Conservation (phyloP, 2,113 vertebrate species). For the Pachyramphus minor region DNA sequence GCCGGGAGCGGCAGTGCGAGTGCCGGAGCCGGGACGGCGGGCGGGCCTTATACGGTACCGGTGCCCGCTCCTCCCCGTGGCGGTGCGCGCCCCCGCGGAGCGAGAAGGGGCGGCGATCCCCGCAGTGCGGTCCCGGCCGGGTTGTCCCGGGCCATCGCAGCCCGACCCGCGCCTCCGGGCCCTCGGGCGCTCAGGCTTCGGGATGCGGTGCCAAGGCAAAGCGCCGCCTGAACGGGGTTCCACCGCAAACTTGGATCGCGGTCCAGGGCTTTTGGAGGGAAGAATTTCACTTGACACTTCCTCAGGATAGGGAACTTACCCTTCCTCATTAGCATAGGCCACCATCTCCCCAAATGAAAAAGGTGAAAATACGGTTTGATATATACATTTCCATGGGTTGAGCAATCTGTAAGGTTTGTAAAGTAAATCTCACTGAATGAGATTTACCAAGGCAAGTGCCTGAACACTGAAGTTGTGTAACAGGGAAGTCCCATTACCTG, state of each 20-base stretch:
- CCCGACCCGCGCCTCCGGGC: background rate
- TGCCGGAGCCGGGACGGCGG: background rate
- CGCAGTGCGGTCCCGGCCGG: background rate
- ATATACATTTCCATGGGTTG: background rate
- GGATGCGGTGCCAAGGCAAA: background rate
- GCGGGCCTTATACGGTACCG: background rate
- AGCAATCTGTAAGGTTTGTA: background rate
- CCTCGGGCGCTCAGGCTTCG: background rate
- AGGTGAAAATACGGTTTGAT: background rate
- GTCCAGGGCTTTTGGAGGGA: background rate
- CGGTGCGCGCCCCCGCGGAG: background rate
- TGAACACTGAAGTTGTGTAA: background rate
- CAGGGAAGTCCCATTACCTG: background rate
- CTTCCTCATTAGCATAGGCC: background rate
- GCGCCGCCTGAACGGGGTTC: background rate
- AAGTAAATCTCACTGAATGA: background rate
- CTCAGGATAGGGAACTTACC: background rate
- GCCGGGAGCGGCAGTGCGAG: background rate
- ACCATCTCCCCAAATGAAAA: background rate
- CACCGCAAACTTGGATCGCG: accelerated
- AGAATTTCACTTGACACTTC: background rate
- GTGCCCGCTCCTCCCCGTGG: constrained; percentile 36
- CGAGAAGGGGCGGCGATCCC: background rate
- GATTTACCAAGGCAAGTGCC: background rate
- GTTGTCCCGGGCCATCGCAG: background rate